phyloP scores from a whole-genome alignment of 2,113 vertebrate genomes.

The Todiramphus chloris region DNA sequence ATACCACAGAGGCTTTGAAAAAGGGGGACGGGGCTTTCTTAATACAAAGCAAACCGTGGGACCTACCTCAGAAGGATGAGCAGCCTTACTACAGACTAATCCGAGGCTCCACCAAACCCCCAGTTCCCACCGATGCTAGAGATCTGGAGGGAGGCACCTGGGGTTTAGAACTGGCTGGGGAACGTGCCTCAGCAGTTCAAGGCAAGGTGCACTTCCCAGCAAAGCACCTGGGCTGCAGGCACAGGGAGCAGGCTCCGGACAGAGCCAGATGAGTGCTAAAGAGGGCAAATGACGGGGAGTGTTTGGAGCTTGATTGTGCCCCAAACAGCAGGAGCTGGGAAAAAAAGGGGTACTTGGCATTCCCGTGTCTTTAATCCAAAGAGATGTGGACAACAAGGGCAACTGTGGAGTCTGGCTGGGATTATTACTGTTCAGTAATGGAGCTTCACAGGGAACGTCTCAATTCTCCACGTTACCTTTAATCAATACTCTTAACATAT shows the following conservation, averaged over 20 bases:
- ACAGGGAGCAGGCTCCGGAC: not conserved
- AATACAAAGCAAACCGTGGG: not conserved
- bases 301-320: too few relatives aligned
- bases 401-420: not conserved
- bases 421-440: not conserved
- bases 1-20: not conserved
- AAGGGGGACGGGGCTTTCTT: not conserved
- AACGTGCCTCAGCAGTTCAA: rapidly evolving
- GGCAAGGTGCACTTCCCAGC: not conserved
- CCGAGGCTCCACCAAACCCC: not conserved
- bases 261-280: not conserved
- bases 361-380: rapidly evolving
- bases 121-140: not conserved
- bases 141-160: rapidly evolving
- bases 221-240: rapidly evolving
- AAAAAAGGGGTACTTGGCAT: not conserved
- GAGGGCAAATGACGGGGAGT: not conserved
- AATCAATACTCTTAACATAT: not conserved
- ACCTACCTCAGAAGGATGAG: not conserved
- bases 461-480: not conserved
- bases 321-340: not conserved
- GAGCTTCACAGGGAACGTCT: not conserved
- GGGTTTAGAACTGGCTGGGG: not conserved
- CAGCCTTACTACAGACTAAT: not conserved
- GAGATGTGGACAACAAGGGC: rapidly evolving